These are phyloP conservation scores for Peribatodes rhomboidaria DNA, from an alignment of 2,888 invertebrate species.

Conservation along the genomic window DNA sequence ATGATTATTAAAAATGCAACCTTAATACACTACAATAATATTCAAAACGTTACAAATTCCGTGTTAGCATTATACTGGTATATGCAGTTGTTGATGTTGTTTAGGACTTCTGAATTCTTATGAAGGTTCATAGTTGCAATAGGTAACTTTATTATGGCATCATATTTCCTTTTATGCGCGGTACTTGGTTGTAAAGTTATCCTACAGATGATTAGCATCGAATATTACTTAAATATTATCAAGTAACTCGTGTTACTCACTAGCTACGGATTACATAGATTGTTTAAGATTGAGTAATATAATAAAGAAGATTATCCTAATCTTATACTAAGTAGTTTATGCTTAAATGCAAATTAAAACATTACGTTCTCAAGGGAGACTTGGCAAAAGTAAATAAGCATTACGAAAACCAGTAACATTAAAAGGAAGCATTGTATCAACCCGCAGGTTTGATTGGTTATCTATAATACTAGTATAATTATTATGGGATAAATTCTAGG, in stretches of 20 bases:
- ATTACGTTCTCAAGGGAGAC: constrained; percentile 51
- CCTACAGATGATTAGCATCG: constrained; percentile 62
- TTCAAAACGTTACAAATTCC: constrained; percentile 70
- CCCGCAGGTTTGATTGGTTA: constrained; percentile 59
- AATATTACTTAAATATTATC: constrained; percentile 66
- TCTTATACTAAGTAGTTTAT: constrained; percentile 74
- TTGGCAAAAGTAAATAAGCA: constrained; percentile 77
- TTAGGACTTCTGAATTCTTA: constrained; percentile 25
- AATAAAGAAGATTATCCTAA: constrained; percentile 67
- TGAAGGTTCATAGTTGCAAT: constrained; percentile 44
- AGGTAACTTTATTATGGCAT: constrained; percentile 64
- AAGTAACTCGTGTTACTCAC: constrained; percentile 69
- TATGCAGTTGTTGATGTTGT: constrained; percentile 39
- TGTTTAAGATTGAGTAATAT: constrained; percentile 79
- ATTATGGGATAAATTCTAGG: constrained; percentile 52
- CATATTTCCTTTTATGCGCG: constrained; percentile 46
- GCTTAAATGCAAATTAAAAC: constrained; percentile 77
- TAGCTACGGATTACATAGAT: constrained; percentile 81
- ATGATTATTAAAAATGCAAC: constrained; percentile 79
- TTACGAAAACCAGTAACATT: constrained; percentile 72
- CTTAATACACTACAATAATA: constrained; percentile 78
- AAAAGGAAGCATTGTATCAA: constrained; percentile 80
- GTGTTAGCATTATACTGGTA: constrained; percentile 46
- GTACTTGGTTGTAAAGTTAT: constrained; percentile 53
- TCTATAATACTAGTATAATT: constrained; percentile 60